phyloP scores from a whole-genome alignment of 2,797 vertebrate species.

The Tokudaia muenninki region DNA sequence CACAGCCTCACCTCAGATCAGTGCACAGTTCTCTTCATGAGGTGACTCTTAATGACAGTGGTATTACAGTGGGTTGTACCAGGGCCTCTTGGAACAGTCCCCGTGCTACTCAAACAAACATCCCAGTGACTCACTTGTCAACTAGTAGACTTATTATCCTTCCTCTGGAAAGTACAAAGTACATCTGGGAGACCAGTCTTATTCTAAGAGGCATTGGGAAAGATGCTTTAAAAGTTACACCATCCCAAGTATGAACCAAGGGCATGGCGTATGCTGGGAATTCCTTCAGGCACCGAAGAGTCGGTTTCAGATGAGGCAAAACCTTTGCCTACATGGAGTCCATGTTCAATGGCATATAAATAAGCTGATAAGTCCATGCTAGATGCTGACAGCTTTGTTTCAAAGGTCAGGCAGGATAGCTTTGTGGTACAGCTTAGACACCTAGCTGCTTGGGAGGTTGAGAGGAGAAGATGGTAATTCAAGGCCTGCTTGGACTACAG shows the following conservation, averaged over 20 bases:
- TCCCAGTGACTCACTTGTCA: slow-evolving; percentile 51
- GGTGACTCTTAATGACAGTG: neutral
- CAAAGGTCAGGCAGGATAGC: neutral
- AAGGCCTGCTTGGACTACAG: neutral
- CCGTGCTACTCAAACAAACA: neutral
- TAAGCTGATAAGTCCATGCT: neutral
- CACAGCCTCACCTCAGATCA: neutral
- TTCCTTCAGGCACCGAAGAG: neutral
- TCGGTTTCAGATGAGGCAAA: neutral
- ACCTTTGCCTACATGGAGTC: neutral
- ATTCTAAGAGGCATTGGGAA: neutral
- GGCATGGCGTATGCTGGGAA: neutral
- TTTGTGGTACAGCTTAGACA: neutral
- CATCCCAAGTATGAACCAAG: neutral
- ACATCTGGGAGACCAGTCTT: neutral
- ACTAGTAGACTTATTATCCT: neutral
- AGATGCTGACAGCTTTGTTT: neutral
- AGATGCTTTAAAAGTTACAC: slow-evolving; percentile 12
- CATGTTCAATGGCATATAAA: neutral
- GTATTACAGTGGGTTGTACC: neutral
- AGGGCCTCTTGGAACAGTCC: slow-evolving; percentile 6
- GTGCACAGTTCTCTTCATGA: neutral
- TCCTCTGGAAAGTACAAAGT: neutral
- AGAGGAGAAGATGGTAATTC: neutral
- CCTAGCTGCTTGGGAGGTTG: neutral